Percentiles rank a stretch among this genome's conserved stretches.
These are phyloP conservation scores for Synanceia verrucosa DNA, from an alignment of 2,797 vertebrate genomes.

Conservation along the genomic window DNA sequence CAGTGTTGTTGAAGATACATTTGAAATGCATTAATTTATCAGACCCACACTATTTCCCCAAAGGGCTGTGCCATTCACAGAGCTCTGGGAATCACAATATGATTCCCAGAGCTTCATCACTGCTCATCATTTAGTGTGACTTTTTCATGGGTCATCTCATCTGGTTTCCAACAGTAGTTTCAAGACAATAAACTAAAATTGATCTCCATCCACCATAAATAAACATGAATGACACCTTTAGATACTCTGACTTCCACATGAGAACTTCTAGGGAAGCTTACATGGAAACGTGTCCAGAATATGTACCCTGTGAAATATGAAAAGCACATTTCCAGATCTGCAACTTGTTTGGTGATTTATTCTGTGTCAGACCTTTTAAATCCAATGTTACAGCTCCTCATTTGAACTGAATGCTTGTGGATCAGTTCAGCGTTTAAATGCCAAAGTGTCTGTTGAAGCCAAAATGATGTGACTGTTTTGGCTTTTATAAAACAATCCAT, in stretches of 20 bases:
- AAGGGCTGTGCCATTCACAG: constrained; percentile 31
- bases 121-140: not conserved
- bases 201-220: not conserved
- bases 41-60: constrained; percentile 47
- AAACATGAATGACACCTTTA: constrained; percentile 5
- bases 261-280: not conserved
- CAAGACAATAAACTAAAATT: not conserved
- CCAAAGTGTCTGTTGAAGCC: not conserved
- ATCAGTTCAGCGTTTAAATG: constrained; percentile 3
- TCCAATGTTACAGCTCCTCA: constrained; percentile 22
- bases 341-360: constrained; percentile 30
- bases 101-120: not conserved
- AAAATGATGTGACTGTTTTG: not conserved
- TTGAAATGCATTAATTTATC: constrained; percentile 64
- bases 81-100: constrained; percentile 17
- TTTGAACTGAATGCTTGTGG: not conserved
- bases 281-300: constrained; percentile 9
- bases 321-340: constrained; percentile 17
- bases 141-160: not conserved
- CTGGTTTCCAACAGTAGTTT: not conserved
- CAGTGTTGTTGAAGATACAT: constrained; percentile 48
- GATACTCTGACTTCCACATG: not conserved
- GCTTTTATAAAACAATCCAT: not conserved
- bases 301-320: constrained; percentile 19
- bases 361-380: constrained; percentile 29